Percentiles rank a stretch among this genome's conserved stretches.
Evolutionary conservation across 2,888 invertebrate genomes (phyloP).

Genomic region (Sinohyriopsis cumingii): DNA sequence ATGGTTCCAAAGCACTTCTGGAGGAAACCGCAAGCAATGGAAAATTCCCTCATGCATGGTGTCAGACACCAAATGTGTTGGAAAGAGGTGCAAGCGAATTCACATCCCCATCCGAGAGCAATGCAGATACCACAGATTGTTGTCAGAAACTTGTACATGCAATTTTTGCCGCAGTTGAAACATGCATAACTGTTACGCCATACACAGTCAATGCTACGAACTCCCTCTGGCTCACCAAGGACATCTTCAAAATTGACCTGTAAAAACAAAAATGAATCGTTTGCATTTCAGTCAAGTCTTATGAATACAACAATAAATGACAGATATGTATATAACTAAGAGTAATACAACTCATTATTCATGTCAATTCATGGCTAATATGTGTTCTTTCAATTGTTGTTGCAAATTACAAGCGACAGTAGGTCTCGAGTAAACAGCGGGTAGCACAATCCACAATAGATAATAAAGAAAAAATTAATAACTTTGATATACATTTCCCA

Average conservation of each 20-base stretch:
- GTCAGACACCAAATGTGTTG: slow-evolving; percentile 82
- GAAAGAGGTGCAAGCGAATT: slow-evolving; percentile 74
- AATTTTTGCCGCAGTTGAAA: slow-evolving; percentile 79
- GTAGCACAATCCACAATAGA: too few species aligned
- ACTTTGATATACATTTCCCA: too few species aligned
- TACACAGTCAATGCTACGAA: slow-evolving; percentile 77
- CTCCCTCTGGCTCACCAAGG: slow-evolving; percentile 60
- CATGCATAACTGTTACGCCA: slow-evolving; percentile 79
- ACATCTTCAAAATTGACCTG: slow-evolving; percentile 57
- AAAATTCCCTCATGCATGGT: slow-evolving; percentile 79
- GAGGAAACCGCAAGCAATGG: slow-evolving; percentile 74
- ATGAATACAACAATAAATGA: too few species aligned
- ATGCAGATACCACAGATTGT: slow-evolving; percentile 80
- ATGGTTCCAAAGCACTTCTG: slow-evolving; percentile 71
- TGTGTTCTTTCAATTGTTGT: too few species aligned
- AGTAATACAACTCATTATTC: too few species aligned
- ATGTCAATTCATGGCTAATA: too few species aligned
- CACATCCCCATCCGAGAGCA: slow-evolving; percentile 76
- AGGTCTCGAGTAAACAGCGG: too few species aligned
- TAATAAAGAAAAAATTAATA: too few species aligned
- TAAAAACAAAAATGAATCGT: neutral
- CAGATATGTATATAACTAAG: too few species aligned
- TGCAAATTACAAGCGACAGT: too few species aligned
- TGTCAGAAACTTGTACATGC: slow-evolving; percentile 81
- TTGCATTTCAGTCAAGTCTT: too few species aligned